Percentiles rank a stretch among this genome's conserved stretches.
phyloP scores from a whole-genome alignment of 2,113 vertebrate genomes.

The Carassius auratus region DNA sequence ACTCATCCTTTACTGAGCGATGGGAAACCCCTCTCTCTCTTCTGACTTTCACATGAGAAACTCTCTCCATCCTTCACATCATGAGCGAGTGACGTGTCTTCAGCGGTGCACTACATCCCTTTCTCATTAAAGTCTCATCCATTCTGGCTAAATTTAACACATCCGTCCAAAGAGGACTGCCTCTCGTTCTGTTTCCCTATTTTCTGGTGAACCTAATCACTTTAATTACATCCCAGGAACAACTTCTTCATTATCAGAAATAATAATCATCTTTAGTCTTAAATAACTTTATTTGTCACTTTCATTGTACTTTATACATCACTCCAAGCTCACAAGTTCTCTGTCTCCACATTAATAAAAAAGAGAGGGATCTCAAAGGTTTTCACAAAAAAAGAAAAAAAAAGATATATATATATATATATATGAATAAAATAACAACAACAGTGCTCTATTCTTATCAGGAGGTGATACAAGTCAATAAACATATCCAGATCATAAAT shows the following conservation, averaged over 20 bases:
- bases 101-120: conserved; percentile 90
- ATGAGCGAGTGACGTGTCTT: conserved; percentile 82
- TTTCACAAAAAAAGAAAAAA: neutral
- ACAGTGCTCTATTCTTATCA: neutral
- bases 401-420: too few relatives aligned
- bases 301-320: neutral
- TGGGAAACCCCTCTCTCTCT: conserved; percentile 57
- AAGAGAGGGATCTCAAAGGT: too few relatives aligned
- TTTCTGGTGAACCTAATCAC: neutral
- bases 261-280: neutral
- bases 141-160: conserved; percentile 96
- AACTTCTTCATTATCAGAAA: neutral
- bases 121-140: conserved; percentile 97
- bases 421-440: neutral
- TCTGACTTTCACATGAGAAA: conserved; percentile 93
- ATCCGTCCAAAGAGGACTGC: neutral
- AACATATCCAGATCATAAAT: neutral
- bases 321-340: neutral
- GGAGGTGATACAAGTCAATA: neutral
- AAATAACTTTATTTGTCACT: neutral
- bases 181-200: conserved; percentile 51
- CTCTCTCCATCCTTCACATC: conserved; percentile 83
- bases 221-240: conserved; percentile 4
- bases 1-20: conserved; percentile 15
- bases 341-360: neutral